A percentile compares a stretch with the other conserved stretches of the same genome.
Evolutionary conservation across 2,888 invertebrate species (phyloP).

Genomic region (Cosmia trapezina): DNA sequence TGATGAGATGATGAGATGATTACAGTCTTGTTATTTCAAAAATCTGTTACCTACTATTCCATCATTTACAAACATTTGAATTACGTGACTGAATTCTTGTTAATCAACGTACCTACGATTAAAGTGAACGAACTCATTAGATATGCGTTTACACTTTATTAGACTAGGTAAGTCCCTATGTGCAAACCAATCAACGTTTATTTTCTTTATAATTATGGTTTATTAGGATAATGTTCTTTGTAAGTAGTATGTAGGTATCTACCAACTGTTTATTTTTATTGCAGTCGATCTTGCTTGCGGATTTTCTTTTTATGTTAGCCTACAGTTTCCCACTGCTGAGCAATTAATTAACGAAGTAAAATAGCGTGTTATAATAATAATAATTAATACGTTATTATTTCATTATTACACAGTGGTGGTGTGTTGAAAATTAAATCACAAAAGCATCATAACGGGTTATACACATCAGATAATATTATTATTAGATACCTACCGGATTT

Average conservation of each 20-base stretch:
- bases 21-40: not conserved
- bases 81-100: conserved; percentile 9
- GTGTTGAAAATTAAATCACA: not conserved
- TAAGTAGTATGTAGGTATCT: not conserved
- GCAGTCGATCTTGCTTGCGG: conserved; percentile 3
- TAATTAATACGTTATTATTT: not conserved
- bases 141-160: conserved; percentile 2
- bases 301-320: not conserved
- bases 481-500: conserved; percentile 18
- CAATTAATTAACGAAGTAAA: conserved; percentile 17
- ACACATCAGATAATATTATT: conserved; percentile 15
- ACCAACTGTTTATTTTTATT: conserved; percentile 2
- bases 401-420: not conserved
- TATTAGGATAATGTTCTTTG: conserved; percentile 50
- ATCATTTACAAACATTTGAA: conserved; percentile 21
- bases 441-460: conserved; percentile 7
- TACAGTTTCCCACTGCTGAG: too few relatives aligned
- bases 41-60: not conserved
- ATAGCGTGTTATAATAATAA: conserved; percentile 7
- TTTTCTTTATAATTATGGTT: conserved; percentile 21
- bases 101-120: conserved; percentile 29
- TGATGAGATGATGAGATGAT: not conserved
- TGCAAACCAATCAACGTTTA: conserved; percentile 35
- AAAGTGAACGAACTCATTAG: conserved; percentile 72
- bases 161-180: not conserved